These are phyloP conservation scores for Plectrocnemia conspersa DNA, from an alignment of 1,140 invertebrate species.

Conservation along the genomic window DNA sequence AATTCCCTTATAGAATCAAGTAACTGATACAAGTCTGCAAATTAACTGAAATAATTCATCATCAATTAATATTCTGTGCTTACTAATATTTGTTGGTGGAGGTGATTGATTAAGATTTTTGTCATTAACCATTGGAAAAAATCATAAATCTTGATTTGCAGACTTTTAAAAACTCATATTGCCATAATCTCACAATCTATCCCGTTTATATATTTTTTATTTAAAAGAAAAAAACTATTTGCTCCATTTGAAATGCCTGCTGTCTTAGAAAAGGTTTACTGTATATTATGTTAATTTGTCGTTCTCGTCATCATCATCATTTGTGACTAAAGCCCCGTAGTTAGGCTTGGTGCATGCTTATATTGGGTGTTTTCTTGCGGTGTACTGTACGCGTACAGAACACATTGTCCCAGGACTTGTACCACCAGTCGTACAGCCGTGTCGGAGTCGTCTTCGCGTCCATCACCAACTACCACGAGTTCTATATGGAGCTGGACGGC, in stretches of 20 bases:
- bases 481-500: slow-evolving; percentile 91
- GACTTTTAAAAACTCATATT: no score
- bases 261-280: neutral
- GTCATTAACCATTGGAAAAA: no score
- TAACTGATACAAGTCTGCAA: no score
- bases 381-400: slow-evolving; percentile 34
- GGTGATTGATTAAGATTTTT: no score
- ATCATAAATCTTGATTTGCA: no score
- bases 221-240: no score
- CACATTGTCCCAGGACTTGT: slow-evolving; percentile 69
- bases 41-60: no score
- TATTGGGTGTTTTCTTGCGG: slow-evolving; percentile 34
- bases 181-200: no score
- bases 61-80: no score
- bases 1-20: no score
- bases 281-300: slow-evolving; percentile 5
- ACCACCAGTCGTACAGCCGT: slow-evolving; percentile 88
- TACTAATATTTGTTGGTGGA: no score
- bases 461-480: slow-evolving; percentile 94
- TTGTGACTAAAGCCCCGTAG: slow-evolving; percentile 35
- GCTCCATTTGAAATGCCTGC: neutral
- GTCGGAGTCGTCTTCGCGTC: slow-evolving; percentile 92
- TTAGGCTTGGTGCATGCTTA: slow-evolving; percentile 36
- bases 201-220: no score
- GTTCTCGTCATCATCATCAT: slow-evolving; percentile 26